A percentile compares a stretch with the other conserved stretches of the same genome.
Conservation (phyloP, 1,140 invertebrate genomes). For the Argopecten irradians region DNA sequence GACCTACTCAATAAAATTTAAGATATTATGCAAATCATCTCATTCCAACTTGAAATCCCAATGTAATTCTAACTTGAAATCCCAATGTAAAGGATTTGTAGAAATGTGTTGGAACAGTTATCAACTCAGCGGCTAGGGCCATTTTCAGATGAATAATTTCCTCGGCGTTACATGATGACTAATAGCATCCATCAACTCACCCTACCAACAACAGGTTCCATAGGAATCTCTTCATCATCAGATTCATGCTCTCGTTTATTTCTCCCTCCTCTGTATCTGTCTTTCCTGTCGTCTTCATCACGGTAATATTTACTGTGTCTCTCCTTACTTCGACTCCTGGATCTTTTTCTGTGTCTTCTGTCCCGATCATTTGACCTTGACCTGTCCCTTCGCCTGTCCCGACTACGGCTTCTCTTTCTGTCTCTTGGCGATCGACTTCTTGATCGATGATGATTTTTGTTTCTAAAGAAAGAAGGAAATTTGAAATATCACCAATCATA, state of each 20-base stretch:
- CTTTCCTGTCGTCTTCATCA: conserved; percentile 57
- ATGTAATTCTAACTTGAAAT: too few relatives aligned
- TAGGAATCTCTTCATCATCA: conserved; percentile 77
- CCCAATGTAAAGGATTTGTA: too few relatives aligned
- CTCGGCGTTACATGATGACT: too few relatives aligned
- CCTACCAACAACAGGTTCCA: conserved; percentile 79
- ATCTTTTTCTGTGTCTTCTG: conserved; percentile 36
- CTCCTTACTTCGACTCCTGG: conserved; percentile 50
- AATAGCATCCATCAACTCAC: too few relatives aligned
- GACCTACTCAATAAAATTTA: too few relatives aligned
- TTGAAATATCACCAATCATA: too few relatives aligned
- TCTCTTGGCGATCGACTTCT: conserved; percentile 34
- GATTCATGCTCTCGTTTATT: conserved; percentile 67
- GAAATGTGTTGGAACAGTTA: too few relatives aligned
- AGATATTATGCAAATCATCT: too few relatives aligned
- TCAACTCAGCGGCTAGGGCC: too few relatives aligned
- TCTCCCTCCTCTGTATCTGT: conserved; percentile 52
- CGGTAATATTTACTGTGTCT: conserved; percentile 50
- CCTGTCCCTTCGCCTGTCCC: conserved; percentile 49
- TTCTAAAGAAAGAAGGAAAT: too few relatives aligned
- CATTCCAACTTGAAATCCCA: too few relatives aligned
- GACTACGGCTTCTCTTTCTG: conserved; percentile 73
- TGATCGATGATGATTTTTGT: neutral
- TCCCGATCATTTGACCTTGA: conserved; percentile 41
- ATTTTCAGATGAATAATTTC: too few relatives aligned